These are phyloP conservation scores for Mylabris sibirica DNA, from an alignment of 2,888 invertebrate genomes.

Conservation along the genomic window DNA sequence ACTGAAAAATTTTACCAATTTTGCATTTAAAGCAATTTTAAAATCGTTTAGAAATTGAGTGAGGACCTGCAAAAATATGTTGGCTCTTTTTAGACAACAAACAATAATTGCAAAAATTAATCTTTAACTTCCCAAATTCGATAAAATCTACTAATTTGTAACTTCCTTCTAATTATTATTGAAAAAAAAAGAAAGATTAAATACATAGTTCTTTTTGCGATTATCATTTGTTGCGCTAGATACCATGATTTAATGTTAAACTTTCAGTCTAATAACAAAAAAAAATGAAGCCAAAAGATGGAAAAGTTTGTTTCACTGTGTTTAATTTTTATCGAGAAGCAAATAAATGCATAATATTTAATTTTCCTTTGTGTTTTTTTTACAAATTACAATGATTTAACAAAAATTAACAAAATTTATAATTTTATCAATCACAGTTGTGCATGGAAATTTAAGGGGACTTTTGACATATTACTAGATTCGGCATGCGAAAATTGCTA, in stretches of 20 bases:
- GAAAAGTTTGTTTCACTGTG: conserved; percentile 3
- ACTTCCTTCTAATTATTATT: too few relatives aligned
- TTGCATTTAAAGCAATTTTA: neutral
- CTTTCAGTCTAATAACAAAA: neutral
- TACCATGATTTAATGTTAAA: conserved; percentile 8
- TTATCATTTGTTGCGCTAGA: neutral
- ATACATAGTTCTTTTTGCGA: neutral
- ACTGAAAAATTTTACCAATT: neutral
- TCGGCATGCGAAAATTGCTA: too few relatives aligned
- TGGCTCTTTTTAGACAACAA: neutral
- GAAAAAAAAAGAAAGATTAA: too few relatives aligned
- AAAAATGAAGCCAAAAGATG: neutral
- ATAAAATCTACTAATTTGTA: too few relatives aligned
- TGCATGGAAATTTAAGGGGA: too few relatives aligned
- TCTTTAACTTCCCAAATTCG: too few relatives aligned
- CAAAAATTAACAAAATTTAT: neutral
- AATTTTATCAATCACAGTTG: too few relatives aligned
- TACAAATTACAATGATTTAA: neutral
- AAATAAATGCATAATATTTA: conserved; percentile 3
- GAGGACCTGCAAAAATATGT: neutral
- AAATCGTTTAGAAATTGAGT: neutral
- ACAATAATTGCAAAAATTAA: neutral
- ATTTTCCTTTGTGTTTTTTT: neutral
- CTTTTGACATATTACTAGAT: too few relatives aligned
- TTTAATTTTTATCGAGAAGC: conserved; percentile 5